Evolutionary conservation across 1,140 invertebrate species (phyloP), one percentile per base, ranked within the genome.

Genomic region (Pogonus chalceus): DNA sequence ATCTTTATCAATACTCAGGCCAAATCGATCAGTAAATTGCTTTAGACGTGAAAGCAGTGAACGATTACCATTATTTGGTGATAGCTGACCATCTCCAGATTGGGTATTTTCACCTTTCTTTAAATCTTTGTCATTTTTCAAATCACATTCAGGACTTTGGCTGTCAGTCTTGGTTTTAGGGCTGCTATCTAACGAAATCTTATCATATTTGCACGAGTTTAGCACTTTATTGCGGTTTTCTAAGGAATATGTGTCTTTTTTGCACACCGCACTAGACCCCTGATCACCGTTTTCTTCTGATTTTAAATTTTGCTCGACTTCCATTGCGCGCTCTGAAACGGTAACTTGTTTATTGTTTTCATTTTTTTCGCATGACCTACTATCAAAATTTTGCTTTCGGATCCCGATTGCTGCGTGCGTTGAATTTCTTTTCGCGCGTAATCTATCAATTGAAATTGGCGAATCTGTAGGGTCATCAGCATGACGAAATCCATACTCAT

Each of bases 1-100:
- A 26, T 62, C 60, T 56, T 61, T 65, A 37, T 69, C 66, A 14
- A 64, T 49, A 7, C 67, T 68, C 23, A 69, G 55, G 23, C 65
- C 59, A 35, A 70, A 61, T 52, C 63, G 59, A 55, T 70, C 67
- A 1, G 68, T 66, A 46, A 70, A 64, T 35, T 70, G 65, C 14
- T 64, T 59, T 23, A 70, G 65, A 14, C 66, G 59, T 2, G 67
- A 59, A 9, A 68, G 57, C 16, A 70, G 54, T 23, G 63, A 63
- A 37, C 58, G 56, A 16, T 49, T 49, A 20, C 22, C 22, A 23
- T 49, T 49, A n/a, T n/a, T n/a, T 7, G 20, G 47, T 49, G 47
- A 49, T 20, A 49, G 10, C 16, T 49, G 20, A 4, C 18, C 47
- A 4, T 7, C 7, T 7, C 14, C 14, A 7, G 4, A 14, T 4